These are phyloP conservation scores for Dusona sp. DNA, from an alignment of 2,888 invertebrate species.

Conservation along the genomic window DNA sequence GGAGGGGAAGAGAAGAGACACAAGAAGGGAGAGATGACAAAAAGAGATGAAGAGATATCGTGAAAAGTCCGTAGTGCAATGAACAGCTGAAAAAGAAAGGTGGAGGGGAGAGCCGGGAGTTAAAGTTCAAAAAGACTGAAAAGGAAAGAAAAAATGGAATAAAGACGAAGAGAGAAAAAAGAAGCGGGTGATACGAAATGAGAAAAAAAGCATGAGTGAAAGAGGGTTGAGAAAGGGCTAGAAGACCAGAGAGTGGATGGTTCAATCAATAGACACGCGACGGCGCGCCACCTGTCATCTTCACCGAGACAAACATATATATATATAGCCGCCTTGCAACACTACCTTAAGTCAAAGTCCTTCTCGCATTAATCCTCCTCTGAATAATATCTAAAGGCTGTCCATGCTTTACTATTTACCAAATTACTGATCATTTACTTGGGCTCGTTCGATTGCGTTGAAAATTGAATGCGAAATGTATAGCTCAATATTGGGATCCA, in stretches of 20 bases:
- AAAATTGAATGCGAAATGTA: background rate
- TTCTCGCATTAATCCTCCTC: background rate
- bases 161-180: conserved; percentile 32
- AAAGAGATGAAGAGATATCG: background rate
- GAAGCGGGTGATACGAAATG: conserved; percentile 33
- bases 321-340: conserved; percentile 48
- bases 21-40: background rate
- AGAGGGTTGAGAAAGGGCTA: conserved; percentile 54
- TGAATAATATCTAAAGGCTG: background rate
- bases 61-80: conserved; percentile 36
- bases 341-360: conserved; percentile 45
- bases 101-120: conserved; percentile 32
- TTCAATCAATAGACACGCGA: conserved; percentile 81
- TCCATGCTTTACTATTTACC: background rate
- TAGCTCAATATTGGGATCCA: background rate
- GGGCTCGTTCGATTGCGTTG: background rate
- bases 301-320: conserved; percentile 73
- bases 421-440: background rate
- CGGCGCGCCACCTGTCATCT: conserved; percentile 80
- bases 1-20: background rate
- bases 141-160: conserved; percentile 20
- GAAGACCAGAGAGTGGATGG: conserved; percentile 70
- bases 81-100: conserved; percentile 53
- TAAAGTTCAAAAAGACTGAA: conserved; percentile 54
- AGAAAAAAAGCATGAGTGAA: conserved; percentile 53